Percentiles rank a stretch among this genome's conserved stretches.
Conservation (phyloP, 1,140 invertebrate species). For the Stegodyphus mimosarum region DNA sequence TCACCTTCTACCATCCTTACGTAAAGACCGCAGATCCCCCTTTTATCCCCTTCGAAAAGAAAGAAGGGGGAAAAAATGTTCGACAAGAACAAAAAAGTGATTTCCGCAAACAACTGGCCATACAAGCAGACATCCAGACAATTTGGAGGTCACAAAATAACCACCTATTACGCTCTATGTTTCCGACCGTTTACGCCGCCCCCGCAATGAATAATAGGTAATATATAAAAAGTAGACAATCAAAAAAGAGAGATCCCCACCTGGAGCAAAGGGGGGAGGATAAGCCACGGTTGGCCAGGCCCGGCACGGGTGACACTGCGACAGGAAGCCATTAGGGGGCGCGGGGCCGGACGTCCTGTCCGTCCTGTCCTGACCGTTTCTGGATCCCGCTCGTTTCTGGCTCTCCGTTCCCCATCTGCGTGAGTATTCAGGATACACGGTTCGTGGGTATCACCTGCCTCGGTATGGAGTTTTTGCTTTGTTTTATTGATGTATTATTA, state of each 20-base stretch:
- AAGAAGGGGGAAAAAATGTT: background rate
- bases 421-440: constrained; percentile 42
- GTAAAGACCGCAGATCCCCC: too few relatives aligned
- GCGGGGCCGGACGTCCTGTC: constrained; percentile 13
- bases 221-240: constrained; percentile 23
- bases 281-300: constrained; percentile 15
- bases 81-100: background rate
- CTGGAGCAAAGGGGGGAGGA: constrained; percentile 22
- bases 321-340: constrained; percentile 45
- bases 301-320: constrained; percentile 42
- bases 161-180: constrained; percentile 45
- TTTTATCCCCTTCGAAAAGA: background rate
- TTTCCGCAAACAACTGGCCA: constrained; percentile 49
- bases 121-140: constrained; percentile 20
- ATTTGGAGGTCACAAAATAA: constrained; percentile 55
- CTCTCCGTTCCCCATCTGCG: constrained; percentile 23
- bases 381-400: background rate
- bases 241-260: constrained; percentile 23
- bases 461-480: background rate
- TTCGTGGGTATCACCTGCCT: constrained; percentile 49
- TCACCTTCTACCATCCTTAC: too few relatives aligned
- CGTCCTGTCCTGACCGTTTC: constrained; percentile 29
- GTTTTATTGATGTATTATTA: background rate
- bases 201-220: constrained; percentile 24
- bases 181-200: constrained; percentile 47